Conservation (phyloP, 2,888 invertebrate species). For the Pilophorus perplexus region DNA sequence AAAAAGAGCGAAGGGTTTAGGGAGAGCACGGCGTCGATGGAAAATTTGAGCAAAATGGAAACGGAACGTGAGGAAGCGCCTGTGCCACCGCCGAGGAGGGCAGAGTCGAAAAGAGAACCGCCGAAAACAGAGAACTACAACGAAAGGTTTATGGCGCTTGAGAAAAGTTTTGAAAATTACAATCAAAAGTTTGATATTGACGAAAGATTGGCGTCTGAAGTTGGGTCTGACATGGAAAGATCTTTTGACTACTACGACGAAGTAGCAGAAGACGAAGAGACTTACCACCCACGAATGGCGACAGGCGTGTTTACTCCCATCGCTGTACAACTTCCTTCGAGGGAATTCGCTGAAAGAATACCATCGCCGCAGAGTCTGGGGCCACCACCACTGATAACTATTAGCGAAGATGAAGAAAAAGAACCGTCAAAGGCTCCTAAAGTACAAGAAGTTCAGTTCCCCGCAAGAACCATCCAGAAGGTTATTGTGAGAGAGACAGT, state of each 20-base stretch:
- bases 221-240: slow-evolving; percentile 37
- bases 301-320: slow-evolving; percentile 31
- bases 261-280: slow-evolving; percentile 61
- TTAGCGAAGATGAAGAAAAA: slow-evolving; percentile 42
- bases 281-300: slow-evolving; percentile 63
- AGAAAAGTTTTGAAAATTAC: slow-evolving; percentile 43
- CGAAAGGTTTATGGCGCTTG: slow-evolving; percentile 42
- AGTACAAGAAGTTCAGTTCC: background rate
- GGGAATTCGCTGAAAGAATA: slow-evolving; percentile 29
- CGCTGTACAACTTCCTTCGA: slow-evolving; percentile 25
- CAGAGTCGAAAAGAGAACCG: slow-evolving; percentile 41
- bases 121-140: slow-evolving; percentile 48
- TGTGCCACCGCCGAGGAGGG: background rate
- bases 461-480: background rate
- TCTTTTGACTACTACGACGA: slow-evolving; percentile 47
- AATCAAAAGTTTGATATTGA: slow-evolving; percentile 34
- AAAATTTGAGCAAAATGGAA: slow-evolving; percentile 9
- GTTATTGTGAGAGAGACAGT: slow-evolving; percentile 21
- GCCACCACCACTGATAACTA: slow-evolving; percentile 43
- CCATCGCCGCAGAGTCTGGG: slow-evolving; percentile 22
- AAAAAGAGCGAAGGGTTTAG: slow-evolving; percentile 31
- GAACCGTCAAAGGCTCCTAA: background rate
- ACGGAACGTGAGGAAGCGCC: background rate
- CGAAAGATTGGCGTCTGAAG: slow-evolving; percentile 17
- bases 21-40: slow-evolving; percentile 5